A percentile compares a stretch with the other conserved stretches of the same genome.
These are phyloP conservation scores for Aphelinus certus DNA, from an alignment of 1,140 invertebrate genomes.

Conservation along the genomic window DNA sequence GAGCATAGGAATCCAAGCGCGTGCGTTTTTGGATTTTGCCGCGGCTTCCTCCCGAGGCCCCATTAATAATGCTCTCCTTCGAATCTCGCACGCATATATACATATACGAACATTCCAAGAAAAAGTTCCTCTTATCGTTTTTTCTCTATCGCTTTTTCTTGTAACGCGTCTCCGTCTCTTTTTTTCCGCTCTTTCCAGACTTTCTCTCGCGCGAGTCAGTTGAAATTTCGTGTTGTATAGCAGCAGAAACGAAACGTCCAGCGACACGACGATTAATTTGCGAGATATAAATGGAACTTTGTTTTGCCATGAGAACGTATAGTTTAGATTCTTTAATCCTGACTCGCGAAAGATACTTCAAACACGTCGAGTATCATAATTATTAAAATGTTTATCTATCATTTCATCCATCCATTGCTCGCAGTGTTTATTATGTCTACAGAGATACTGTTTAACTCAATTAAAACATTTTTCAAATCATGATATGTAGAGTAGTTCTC, in stretches of 20 bases:
- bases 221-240: background rate
- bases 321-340: too few species aligned
- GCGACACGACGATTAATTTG: too few species aligned
- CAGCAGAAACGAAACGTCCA: too few species aligned
- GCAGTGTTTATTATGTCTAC: too few species aligned
- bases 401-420: too few species aligned
- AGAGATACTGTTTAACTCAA: too few species aligned
- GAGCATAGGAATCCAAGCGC: conserved; percentile 6
- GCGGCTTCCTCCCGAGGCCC: conserved; percentile 40
- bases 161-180: background rate
- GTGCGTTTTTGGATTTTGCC: conserved; percentile 13
- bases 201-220: background rate
- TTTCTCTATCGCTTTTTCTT: background rate
- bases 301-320: background rate
- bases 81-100: conserved; percentile 11
- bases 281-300: background rate
- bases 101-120: conserved; percentile 30
- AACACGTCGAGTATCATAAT: too few species aligned
- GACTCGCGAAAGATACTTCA: too few species aligned
- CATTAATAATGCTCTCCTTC: conserved; percentile 52
- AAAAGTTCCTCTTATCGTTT: conserved; percentile 23
- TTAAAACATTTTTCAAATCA: too few species aligned
- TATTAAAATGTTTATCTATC: too few species aligned
- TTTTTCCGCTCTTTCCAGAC: background rate
- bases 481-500: too few species aligned